Evolutionary conservation across 2,797 vertebrate species (phyloP).

Genomic region (Myioborus melanocephalus): DNA sequence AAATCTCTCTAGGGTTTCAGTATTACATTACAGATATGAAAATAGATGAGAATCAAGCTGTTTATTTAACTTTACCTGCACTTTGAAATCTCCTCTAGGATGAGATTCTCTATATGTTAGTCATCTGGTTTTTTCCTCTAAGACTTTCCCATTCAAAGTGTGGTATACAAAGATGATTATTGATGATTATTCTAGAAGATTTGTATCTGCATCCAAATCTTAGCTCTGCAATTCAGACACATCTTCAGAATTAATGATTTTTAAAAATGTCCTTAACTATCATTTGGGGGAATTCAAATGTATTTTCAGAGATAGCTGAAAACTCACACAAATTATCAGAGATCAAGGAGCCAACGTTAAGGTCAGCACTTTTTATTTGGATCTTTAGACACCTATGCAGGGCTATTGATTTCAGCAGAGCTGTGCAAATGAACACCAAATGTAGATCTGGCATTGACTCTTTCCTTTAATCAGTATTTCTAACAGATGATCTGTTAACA

Average conservation of each 20-base stretch:
- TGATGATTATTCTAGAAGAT: neutral
- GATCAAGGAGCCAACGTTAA: neutral
- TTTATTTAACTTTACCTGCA: neutral
- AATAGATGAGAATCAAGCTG: neutral
- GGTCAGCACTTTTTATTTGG: neutral
- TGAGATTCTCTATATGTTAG: neutral
- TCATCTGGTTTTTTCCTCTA: neutral
- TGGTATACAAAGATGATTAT: neutral
- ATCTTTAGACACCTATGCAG: neutral
- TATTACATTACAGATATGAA: neutral
- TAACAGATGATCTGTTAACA: slow-evolving; percentile 13
- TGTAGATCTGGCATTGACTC: neutral
- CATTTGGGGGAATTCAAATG: neutral
- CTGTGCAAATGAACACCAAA: neutral
- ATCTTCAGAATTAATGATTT: neutral
- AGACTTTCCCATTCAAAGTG: neutral
- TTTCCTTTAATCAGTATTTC: slow-evolving; percentile 10
- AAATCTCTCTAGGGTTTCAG: neutral
- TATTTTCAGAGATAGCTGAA: neutral
- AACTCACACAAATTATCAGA: neutral
- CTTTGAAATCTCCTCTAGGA: neutral
- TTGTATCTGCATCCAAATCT: neutral
- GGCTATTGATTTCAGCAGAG: neutral
- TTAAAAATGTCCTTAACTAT: neutral
- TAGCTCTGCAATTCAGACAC: neutral